Conservation (phyloP, 2,888 invertebrate genomes). For the Chymomyza caudatula region DNA sequence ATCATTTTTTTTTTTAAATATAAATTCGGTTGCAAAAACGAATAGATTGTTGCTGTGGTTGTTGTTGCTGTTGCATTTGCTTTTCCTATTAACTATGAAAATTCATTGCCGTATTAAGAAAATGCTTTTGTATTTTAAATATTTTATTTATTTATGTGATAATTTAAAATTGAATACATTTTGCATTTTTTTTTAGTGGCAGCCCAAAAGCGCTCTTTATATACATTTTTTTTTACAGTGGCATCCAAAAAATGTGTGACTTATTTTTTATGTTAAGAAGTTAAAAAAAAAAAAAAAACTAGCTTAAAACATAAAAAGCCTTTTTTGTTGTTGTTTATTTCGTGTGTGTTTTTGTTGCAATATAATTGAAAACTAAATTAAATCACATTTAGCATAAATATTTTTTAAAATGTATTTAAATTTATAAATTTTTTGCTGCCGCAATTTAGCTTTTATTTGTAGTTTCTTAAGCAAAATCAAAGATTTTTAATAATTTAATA, state of each 20-base stretch:
- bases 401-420: neutral
- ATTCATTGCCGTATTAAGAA: neutral
- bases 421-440: neutral
- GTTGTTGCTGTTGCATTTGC: neutral
- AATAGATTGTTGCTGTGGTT: neutral
- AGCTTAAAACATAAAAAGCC: conserved; percentile 61
- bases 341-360: conserved; percentile 23
- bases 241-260: neutral
- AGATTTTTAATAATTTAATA: neutral
- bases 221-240: conserved; percentile 16
- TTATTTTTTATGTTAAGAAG: neutral
- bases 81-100: neutral
- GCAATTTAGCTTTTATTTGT: conserved; percentile 15
- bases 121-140: conserved; percentile 1
- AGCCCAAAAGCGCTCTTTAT: conserved; percentile 10
- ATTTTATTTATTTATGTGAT: neutral
- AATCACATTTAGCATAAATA: conserved; percentile 59
- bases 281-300: conserved; percentile 6
- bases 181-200: neutral
- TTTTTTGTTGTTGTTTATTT: conserved; percentile 23
- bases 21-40: neutral
- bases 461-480: conserved; percentile 6
- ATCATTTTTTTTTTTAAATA: neutral
- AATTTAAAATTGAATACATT: conserved; percentile 10
- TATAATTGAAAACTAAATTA: conserved; percentile 59